Evolutionary conservation across 2,113 vertebrate genomes (phyloP).

Genomic region (Trichomycterus rosablanca): DNA sequence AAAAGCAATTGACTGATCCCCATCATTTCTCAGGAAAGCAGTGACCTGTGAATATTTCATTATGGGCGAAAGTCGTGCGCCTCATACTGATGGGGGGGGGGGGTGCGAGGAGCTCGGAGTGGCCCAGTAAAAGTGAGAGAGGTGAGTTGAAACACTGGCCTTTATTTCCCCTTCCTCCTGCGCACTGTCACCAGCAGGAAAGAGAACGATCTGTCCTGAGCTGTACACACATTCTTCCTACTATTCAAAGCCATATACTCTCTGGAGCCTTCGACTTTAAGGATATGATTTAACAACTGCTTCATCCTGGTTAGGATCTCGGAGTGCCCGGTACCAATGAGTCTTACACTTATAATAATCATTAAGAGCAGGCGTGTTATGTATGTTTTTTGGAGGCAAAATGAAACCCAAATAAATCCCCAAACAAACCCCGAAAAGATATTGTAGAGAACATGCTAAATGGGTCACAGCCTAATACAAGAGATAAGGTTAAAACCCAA

Average conservation of each 20-base stretch:
- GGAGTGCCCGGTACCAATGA: too few relatives aligned
- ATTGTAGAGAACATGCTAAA: too few relatives aligned
- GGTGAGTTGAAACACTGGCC: conserved; percentile 29
- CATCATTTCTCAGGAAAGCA: conserved; percentile 88
- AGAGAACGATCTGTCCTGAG: conserved; percentile 10
- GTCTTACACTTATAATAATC: too few relatives aligned
- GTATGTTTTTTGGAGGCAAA: too few relatives aligned
- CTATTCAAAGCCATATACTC: conserved; percentile 33
- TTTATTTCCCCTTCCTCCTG: conserved; percentile 24
- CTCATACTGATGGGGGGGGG: conserved; percentile 77
- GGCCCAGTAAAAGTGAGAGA: conserved; percentile 13
- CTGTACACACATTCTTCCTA: conserved; percentile 8
- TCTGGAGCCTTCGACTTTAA: too few relatives aligned
- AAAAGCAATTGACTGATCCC: conserved; percentile 94
- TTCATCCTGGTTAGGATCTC: too few relatives aligned
- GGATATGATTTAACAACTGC: too few relatives aligned
- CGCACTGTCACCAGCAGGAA: conserved; percentile 30
- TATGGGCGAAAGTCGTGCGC: conserved; percentile 78
- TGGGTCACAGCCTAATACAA: too few relatives aligned
- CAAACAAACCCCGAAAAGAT: too few relatives aligned
- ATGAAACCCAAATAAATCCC: too few relatives aligned
- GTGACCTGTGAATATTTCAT: conserved; percentile 74
- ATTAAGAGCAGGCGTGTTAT: too few relatives aligned
- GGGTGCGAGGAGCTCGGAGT: conserved; percentile 31
- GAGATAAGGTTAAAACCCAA: too few relatives aligned